Base-by-base conservation (phyloP, 2,888 invertebrate species). In the Deilephila elpenor region DNA sequence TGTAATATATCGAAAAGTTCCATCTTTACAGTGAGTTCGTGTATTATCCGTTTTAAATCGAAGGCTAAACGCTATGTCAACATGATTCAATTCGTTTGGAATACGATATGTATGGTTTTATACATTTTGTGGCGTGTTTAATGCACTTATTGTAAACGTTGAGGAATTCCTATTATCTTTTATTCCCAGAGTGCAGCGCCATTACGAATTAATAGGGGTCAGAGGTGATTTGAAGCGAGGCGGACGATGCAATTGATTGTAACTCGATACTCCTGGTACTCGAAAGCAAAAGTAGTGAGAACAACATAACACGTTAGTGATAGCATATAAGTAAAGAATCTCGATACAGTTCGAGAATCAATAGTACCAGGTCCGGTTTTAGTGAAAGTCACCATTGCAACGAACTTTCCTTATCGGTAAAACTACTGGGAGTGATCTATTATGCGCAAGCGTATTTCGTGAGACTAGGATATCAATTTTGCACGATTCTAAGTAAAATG, bases 331-430 rank as follows among this genome's bases (percentile, higher is more conserved):
- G 7, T 53, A 53, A 67, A 67, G 14, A 6, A 67, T 25, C 20
- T 20, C 14, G 5, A 25, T 44, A 25, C 44, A 29, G 59, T 60
- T 60, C 44, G 75, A 75, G 61, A 67, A 72, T 64, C 72, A 74
- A 74, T 75, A 76, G 76, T 72, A 51, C 6, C n/a, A 78, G 76
- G 75, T 75, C 75, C 76, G 60, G 73, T 70, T 62, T 70, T n/a
- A 60, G 93, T 90, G 93, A 93, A 93, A 93, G 93, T 89, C 83
- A 86, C 87, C 86, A 84, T 78, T 84, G 85, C 88, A 80, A 86
- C 82, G 82, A 89, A 91, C 91, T 92, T 92, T 91, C 89, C 84
- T 88, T 88, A 85, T 86, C 85, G 84, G 75, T 78, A 74, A 78
- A 82, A 83, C 83, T 83, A 79, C 86, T 82, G 78, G 82, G 85